These are phyloP conservation scores for Dryococelus australis DNA, from an alignment of 2,888 invertebrate species.

Conservation along the genomic window DNA sequence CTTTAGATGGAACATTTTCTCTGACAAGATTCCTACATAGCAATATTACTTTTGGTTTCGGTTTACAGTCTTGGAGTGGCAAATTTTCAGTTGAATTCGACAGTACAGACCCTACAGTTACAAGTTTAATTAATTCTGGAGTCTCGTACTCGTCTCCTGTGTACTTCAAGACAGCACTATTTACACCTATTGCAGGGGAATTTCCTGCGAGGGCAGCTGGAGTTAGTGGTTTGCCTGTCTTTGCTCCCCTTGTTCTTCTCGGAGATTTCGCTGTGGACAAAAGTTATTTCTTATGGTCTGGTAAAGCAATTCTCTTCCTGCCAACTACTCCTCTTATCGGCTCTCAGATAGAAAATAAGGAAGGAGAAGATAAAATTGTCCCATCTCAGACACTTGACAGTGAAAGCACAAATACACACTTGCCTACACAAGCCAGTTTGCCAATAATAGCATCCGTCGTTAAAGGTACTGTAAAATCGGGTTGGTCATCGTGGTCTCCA, in stretches of 20 bases:
- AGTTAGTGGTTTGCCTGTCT: neutral
- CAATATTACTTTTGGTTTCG: neutral
- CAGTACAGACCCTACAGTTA: neutral
- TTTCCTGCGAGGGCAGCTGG: neutral
- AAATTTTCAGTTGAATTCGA: neutral
- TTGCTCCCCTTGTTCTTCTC: neutral
- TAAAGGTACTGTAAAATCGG: neutral
- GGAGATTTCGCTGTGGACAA: neutral
- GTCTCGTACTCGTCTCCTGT: neutral
- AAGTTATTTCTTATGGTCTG: neutral
- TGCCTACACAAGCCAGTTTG: neutral
- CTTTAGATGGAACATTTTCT: neutral
- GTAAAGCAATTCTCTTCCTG: neutral
- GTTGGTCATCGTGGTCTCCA: constrained; percentile 25
- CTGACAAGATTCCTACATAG: neutral
- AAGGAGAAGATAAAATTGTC: neutral
- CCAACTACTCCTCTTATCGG: neutral
- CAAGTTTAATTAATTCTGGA: neutral
- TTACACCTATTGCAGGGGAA: neutral
- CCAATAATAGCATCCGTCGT: neutral
- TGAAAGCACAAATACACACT: neutral
- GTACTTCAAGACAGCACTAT: neutral
- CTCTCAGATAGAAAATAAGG: neutral
- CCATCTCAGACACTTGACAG: neutral
- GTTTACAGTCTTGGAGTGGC: neutral